Evolutionary conservation across 2,888 invertebrate species (phyloP), one percentile per base, ranked within the genome.

Genomic region (Leistus spinibarbis): DNA sequence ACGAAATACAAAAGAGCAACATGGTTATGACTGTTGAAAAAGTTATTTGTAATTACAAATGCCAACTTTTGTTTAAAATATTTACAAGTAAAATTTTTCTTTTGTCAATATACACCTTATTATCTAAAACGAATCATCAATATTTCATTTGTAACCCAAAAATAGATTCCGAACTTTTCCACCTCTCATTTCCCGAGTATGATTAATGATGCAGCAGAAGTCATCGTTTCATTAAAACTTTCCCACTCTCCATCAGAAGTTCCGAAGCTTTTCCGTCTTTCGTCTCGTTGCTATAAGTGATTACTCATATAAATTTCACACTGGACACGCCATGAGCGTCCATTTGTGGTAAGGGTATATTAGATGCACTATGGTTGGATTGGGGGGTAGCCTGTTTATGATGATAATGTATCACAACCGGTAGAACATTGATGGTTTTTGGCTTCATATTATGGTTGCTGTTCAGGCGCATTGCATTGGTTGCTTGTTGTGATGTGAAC

Each of bases 161-260:
- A 40, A 13, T n/a, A n/a, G n/a, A n/a, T n/a, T n/a, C n/a, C n/a
- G n/a, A n/a, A n/a, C n/a, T 40, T 40, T 40, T 4, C 7, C 40
- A 10, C 40, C 7, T 40, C 40, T 40, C 40, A 40, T 40, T 40
- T 40, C 13, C 40, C 22, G 60, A 16, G 16, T 19, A 60, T 60
- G 60, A 60, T 60, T 60, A 60, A 60, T 60, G 60, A 60, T 60
- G 60, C 20, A 60, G 17, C 56, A 56, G 56, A 56, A 56, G 56
- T 56, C 60, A 60, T 60, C 60, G 13, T 60, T 60, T 60, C 60
- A 60, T 60, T 60, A 20, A 60, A 60, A 17, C 20, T 60, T 60
- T 60, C 13, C 60, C 60, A 60, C 22, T 60, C 20, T 22, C 60
- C 22, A 22, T 60, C 60, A 22, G 19, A 56, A 56, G 56, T 56